A percentile compares a stretch with the other conserved stretches of the same genome.
These are phyloP conservation scores for Neolamprologus brichardi DNA, from an alignment of 2,113 vertebrate species.

Conservation along the genomic window DNA sequence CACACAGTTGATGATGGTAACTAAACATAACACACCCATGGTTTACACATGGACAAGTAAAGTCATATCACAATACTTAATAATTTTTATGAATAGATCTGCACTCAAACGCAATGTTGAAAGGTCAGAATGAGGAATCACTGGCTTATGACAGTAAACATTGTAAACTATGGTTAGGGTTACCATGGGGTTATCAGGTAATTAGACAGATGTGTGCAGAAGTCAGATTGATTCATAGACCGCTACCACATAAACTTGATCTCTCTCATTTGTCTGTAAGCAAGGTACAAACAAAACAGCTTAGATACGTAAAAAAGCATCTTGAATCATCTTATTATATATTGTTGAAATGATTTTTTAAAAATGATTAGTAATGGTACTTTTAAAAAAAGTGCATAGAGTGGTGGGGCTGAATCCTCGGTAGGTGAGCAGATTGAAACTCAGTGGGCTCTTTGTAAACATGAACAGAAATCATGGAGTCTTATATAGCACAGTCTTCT, in stretches of 20 bases:
- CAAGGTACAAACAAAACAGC: not conserved
- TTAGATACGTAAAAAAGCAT: not conserved
- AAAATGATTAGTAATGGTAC: not conserved
- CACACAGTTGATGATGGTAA: not conserved
- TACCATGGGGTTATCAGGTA: not conserved
- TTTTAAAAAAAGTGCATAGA: not conserved
- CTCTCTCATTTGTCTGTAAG: not conserved
- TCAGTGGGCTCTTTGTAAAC: not conserved
- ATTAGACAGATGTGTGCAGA: not conserved
- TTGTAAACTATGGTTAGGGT: not conserved
- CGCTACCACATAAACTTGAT: not conserved
- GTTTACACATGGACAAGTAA: not conserved
- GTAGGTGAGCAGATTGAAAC: not conserved
- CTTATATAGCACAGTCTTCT: not conserved
- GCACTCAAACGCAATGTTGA: not conserved
- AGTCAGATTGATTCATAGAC: not conserved
- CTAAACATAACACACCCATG: not conserved
- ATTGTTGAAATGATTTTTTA: not conserved
- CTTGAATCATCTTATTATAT: not conserved
- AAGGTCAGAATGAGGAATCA: not conserved
- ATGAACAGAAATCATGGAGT: not conserved
- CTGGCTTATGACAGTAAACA: not conserved
- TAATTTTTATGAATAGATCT: not conserved
- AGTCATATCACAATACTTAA: not conserved
- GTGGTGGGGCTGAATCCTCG: not conserved